Conservation (phyloP, 2,113 vertebrate genomes). For the Perognathus longimembris region DNA sequence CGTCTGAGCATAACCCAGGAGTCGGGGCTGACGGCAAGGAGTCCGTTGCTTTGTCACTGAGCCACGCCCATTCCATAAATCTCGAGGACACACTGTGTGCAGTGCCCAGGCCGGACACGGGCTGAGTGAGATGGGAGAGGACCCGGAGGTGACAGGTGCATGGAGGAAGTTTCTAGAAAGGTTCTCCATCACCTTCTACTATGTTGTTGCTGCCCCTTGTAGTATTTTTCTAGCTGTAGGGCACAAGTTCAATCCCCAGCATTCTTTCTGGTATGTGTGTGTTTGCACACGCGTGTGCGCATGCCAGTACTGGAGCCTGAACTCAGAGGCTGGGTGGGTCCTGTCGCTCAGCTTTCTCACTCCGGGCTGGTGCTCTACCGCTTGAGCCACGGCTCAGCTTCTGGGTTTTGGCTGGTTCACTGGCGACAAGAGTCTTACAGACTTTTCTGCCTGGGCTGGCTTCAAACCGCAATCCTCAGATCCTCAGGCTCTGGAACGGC, state of each 20-base stretch:
- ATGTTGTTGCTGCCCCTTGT: not conserved
- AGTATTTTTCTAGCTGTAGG: not conserved
- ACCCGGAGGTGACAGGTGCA: not conserved
- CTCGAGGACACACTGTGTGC: not conserved
- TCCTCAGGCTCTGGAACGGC: no score
- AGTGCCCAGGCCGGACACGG: not conserved
- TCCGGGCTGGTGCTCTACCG: no score
- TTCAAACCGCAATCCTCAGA: no score
- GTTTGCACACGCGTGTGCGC: no score
- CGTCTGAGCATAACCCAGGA: not conserved
- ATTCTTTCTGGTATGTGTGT: no score
- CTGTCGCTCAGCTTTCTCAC: no score
- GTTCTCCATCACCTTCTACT: not conserved
- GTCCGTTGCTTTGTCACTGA: not conserved
- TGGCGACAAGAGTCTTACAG: no score
- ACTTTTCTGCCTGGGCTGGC: no score
- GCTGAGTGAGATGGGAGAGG: not conserved
- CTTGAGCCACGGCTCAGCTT: no score
- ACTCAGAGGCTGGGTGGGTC: no score
- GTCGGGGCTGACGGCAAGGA: not conserved
- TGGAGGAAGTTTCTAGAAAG: not conserved
- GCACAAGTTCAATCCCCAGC: fast-evolving
- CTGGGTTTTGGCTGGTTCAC: no score
- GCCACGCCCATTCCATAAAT: not conserved
- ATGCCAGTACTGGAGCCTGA: no score